phyloP scores from a whole-genome alignment of 1,140 invertebrate genomes.

The Trichoplusia ni region DNA sequence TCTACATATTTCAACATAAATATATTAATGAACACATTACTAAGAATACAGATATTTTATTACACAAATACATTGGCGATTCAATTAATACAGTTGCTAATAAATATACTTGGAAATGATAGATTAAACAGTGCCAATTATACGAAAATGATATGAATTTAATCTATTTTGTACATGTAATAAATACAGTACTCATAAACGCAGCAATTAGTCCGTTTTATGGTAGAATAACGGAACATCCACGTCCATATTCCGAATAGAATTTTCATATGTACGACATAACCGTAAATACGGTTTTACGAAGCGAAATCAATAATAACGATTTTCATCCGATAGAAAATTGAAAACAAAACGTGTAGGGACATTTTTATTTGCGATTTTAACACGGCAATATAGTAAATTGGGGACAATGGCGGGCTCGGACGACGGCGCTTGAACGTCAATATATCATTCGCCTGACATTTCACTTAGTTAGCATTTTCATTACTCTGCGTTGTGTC shows the following conservation, averaged over 20 bases:
- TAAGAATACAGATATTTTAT: no score
- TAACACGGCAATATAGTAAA: slow-evolving; percentile 40
- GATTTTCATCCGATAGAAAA: slow-evolving; percentile 32
- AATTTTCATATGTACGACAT: slow-evolving; percentile 7
- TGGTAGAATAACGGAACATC: slow-evolving; percentile 13
- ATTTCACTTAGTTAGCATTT: slow-evolving; percentile 48
- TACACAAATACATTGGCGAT: no score
- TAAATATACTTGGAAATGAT: no score
- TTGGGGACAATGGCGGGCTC: slow-evolving; percentile 45
- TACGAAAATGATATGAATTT: not conserved
- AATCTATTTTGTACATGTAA: not conserved
- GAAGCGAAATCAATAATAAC: slow-evolving; percentile 10
- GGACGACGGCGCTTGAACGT: slow-evolving; percentile 37
- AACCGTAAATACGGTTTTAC: slow-evolving; percentile 2
- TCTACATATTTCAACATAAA: no score
- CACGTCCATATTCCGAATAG: slow-evolving; percentile 1
- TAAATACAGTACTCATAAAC: not conserved
- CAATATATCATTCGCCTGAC: slow-evolving; percentile 50
- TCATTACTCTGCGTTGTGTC: slow-evolving; percentile 39
- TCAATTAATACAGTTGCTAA: no score
- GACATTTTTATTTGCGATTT: slow-evolving; percentile 39
- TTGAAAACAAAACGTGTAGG: slow-evolving; percentile 33
- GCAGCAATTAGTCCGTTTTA: slow-evolving; percentile 2
- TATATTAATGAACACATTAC: no score
- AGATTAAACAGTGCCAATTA: no score